These are phyloP conservation scores for Heliocidaris tuberculata DNA, from an alignment of 35 echinoderm and acorn worm species.

Conservation along the genomic window DNA sequence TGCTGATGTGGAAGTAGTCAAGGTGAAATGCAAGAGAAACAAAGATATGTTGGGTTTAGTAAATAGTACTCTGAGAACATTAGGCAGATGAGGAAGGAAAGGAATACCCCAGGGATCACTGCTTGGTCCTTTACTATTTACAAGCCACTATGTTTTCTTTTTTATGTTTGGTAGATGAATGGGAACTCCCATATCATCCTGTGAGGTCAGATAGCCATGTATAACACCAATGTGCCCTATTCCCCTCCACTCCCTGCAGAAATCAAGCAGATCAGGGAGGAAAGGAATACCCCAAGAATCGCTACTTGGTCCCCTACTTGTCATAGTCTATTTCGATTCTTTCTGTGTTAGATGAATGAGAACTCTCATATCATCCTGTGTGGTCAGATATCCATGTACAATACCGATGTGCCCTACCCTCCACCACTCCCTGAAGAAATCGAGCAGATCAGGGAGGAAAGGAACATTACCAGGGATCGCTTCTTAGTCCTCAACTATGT, in stretches of 20 bases:
- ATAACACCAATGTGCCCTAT: slow-evolving; percentile 78
- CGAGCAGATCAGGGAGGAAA: slow-evolving; percentile 50
- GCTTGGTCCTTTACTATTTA: neutral
- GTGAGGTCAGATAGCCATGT: slow-evolving; percentile 87
- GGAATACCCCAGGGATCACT: neutral
- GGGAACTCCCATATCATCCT: slow-evolving; percentile 77
- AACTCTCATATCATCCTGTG: slow-evolving; percentile 89
- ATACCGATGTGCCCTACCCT: slow-evolving; percentile 80
- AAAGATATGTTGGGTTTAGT: no score
- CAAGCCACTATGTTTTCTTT: neutral
- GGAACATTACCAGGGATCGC: slow-evolving; percentile 82
- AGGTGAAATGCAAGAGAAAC: neutral
- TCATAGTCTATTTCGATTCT: no score
- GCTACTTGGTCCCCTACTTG: slow-evolving; percentile 78
- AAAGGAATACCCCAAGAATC: slow-evolving; percentile 65
- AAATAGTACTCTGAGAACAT: no score
- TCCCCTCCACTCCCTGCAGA: slow-evolving; percentile 77
- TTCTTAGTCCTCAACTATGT: slow-evolving; percentile 93
- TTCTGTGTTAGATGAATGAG: slow-evolving; percentile 71
- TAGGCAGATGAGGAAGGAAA: no score
- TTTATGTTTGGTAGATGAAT: slow-evolving; percentile 58
- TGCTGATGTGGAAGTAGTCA: neutral
- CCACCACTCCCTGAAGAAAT: slow-evolving; percentile 77
- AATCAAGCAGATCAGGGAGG: slow-evolving; percentile 45
- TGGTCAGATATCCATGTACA: slow-evolving; percentile 94